A percentile compares a stretch with the other conserved stretches of the same genome.
These are phyloP conservation scores for Pristionchus pacificus DNA, from an alignment of 1,140 invertebrate genomes.

Conservation along the genomic window DNA sequence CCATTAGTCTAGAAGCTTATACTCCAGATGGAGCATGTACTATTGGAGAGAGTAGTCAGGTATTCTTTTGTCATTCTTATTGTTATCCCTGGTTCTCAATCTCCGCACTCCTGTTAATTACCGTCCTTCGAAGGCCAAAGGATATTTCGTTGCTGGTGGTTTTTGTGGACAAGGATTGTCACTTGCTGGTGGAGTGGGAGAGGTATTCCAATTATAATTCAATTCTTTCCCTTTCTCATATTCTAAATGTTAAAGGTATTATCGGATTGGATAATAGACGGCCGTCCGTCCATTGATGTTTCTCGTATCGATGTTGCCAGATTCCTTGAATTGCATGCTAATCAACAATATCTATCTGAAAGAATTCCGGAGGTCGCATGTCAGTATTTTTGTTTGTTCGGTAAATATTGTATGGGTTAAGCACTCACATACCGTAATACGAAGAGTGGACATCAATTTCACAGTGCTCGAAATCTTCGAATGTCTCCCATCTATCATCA, in stretches of 20 bases:
- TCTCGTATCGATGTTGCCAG: constrained; percentile 85
- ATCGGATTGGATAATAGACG: constrained; percentile 81
- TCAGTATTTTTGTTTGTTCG: constrained; percentile 55
- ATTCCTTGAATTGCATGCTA: constrained; percentile 91
- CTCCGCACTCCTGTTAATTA: too few species aligned
- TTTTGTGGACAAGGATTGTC: constrained; percentile 90
- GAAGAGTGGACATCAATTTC: constrained; percentile 75
- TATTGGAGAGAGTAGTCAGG: constrained; percentile 84
- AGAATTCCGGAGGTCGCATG: constrained; percentile 88
- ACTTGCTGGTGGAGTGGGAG: constrained; percentile 86
- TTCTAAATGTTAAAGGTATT: constrained; percentile 58
- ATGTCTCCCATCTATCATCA: constrained; percentile 94
- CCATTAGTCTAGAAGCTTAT: constrained; percentile 85
- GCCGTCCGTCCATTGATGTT: constrained; percentile 74
- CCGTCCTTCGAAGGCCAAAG: constrained; percentile 81
- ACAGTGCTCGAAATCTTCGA: constrained; percentile 80
- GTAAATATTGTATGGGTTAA: constrained; percentile 35
- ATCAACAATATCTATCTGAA: constrained; percentile 85
- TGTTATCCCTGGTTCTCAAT: constrained; percentile 37
- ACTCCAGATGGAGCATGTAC: constrained; percentile 71
- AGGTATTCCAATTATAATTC: constrained; percentile 65
- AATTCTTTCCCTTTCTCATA: neutral
- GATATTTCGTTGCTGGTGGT: constrained; percentile 90
- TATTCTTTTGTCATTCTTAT: constrained; percentile 53
- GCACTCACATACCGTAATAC: constrained; percentile 56